Conservation (phyloP, 1,140 invertebrate species). For the Drosophila repletoides region DNA sequence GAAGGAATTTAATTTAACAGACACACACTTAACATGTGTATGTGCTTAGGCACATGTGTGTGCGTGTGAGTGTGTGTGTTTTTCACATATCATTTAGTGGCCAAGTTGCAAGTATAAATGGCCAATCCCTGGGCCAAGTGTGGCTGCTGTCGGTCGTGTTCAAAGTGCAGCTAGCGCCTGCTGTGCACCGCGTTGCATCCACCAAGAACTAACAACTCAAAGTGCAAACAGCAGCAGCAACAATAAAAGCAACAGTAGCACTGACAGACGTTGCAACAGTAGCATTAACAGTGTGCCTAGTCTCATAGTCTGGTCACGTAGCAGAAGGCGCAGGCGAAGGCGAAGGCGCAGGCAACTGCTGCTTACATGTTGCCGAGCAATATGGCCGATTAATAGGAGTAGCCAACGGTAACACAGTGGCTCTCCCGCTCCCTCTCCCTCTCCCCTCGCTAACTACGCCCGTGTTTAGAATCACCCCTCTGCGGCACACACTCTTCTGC, state of each 20-base stretch:
- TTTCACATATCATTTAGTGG: slow-evolving; percentile 46
- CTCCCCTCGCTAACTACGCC: slow-evolving; percentile 9
- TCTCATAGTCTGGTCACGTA: slow-evolving; percentile 63
- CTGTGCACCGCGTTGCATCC: slow-evolving; percentile 18
- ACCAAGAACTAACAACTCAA: slow-evolving; percentile 29
- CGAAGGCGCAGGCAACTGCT: neutral
- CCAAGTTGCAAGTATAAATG: slow-evolving; percentile 38
- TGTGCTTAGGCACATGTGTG: slow-evolving; percentile 44
- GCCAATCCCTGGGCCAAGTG: slow-evolving; percentile 46
- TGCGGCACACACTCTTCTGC: too few species aligned
- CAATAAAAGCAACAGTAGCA: slow-evolving; percentile 32
- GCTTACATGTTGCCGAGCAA: slow-evolving; percentile 60
- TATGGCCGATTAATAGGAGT: slow-evolving; percentile 63
- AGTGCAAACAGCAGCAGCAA: slow-evolving; percentile 27
- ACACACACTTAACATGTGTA: slow-evolving; percentile 5
- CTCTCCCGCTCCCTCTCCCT: slow-evolving; percentile 6
- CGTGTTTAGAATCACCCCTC: slow-evolving; percentile 33
- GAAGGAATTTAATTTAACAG: too few species aligned
- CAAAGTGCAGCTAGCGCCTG: slow-evolving; percentile 48
- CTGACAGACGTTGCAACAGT: slow-evolving; percentile 25
- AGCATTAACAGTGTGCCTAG: too few species aligned
- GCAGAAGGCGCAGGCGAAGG: neutral
- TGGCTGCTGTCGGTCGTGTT: slow-evolving; percentile 43
- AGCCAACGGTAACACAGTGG: slow-evolving; percentile 50
- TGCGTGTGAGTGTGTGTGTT: slow-evolving; percentile 11